Percentiles rank a stretch among this genome's conserved stretches.
Evolutionary conservation across 2,888 invertebrate genomes (phyloP).

Genomic region (Mycalesis mineus): DNA sequence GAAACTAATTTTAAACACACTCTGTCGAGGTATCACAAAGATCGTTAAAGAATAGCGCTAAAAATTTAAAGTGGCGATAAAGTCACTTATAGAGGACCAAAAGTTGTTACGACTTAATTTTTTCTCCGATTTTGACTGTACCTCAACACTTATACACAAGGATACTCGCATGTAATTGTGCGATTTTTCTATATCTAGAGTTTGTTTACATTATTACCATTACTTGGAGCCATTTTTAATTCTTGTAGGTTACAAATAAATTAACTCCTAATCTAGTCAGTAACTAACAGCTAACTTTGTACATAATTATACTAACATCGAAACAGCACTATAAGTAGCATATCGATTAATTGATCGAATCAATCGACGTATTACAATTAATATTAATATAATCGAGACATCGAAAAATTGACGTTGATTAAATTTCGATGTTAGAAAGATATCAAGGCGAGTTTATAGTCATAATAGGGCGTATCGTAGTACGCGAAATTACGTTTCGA

Average conservation of each 20-base stretch:
- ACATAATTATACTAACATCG: background rate
- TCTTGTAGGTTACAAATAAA: background rate
- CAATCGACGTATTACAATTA: background rate
- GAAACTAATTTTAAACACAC: too few relatives aligned
- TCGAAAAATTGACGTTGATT: conserved; percentile 18
- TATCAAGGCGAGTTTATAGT: conserved; percentile 21
- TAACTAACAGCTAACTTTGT: background rate
- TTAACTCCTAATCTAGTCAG: background rate
- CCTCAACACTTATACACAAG: background rate
- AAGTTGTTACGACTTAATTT: too few relatives aligned
- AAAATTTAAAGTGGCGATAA: too few relatives aligned
- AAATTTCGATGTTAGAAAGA: conserved; percentile 25
- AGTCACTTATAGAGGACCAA: too few relatives aligned
- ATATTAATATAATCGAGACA: background rate
- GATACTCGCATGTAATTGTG: too few relatives aligned
- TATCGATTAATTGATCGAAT: background rate
- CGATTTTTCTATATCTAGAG: background rate
- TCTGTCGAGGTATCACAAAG: too few relatives aligned
- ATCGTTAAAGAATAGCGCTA: too few relatives aligned
- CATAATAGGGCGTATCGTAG: background rate
- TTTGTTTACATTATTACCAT: background rate
- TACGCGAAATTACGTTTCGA: background rate
- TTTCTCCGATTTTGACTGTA: background rate
- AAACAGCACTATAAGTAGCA: background rate
- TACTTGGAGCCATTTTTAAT: background rate